Evolutionary conservation across 2,888 invertebrate species (phyloP), one percentile per base, ranked within the genome.

Genomic region (Boloria selene): DNA sequence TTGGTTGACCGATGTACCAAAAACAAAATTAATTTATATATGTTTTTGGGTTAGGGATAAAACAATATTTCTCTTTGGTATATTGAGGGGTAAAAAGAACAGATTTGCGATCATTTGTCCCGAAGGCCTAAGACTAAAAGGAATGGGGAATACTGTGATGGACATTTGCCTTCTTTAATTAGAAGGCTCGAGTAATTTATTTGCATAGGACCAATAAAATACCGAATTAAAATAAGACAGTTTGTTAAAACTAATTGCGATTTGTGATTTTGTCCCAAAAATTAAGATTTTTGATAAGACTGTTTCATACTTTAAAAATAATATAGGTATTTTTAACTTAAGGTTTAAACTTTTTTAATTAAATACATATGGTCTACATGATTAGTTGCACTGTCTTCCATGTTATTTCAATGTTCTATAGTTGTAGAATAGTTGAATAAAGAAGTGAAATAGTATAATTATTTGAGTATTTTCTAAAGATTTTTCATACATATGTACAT

Each of bases 21-120:
- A 68, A 71, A 56, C 68, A 68, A 68, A 63, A 66, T 63, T 63
- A 65, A 68, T 70, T 66, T 69, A 68, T 68, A 68, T 64, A 53
- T 54, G 62, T 55, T 60, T 60, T n/a, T 38, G 51, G 51, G n/a
- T 56, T 31, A 61, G 44, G 54, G 53, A 18, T 65, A 52, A 62
- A 68, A 65, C 62, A 65, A 65, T 63, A 52, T 63, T 59, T 54
- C 26, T 51, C 6, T 10, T 16, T 49, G 31, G 47, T 6, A 31
- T 49, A 49, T 59, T 59, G 26, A 51, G 16, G 44, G 26, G 44
- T 56, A 56, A 18, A 16, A 22, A 50, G 42, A 10, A 14, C 22
- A 44, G 44, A n/a, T 31, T 55, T 56, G n/a, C 44, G 16, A 42
- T 63, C 50, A 42, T 55, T 49, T 26, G 47, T 54, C 44, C 47